These are phyloP conservation scores for Odontothrips loti DNA, from an alignment of 2,888 invertebrate genomes.

Conservation along the genomic window DNA sequence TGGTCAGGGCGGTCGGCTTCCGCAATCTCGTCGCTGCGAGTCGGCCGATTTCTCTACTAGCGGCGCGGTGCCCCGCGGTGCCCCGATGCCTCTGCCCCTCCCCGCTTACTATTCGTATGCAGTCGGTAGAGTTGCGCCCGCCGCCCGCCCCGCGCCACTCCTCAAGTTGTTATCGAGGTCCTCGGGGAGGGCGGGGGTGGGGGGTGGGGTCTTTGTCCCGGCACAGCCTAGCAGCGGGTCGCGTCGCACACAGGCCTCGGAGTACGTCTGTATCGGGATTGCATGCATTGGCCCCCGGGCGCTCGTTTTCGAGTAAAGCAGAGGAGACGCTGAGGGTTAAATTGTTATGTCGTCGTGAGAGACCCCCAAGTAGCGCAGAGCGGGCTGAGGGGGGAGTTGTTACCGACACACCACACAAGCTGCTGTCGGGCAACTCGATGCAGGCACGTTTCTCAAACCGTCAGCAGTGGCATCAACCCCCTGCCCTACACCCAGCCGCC, in stretches of 20 bases:
- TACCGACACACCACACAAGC: no score
- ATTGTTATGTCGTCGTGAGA: conserved; percentile 10
- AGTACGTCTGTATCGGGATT: neutral
- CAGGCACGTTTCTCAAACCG: no score
- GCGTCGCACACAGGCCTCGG: neutral
- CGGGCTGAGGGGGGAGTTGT: neutral
- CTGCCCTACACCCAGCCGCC: no score
- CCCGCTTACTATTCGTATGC: neutral
- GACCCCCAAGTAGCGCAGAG: neutral
- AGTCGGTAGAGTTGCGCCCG: neutral
- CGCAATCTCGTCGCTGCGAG: no score
- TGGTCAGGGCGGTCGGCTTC: no score
- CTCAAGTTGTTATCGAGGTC: conserved; percentile 24
- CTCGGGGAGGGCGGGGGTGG: neutral
- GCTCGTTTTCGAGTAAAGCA: conserved; percentile 4
- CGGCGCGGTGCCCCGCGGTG: neutral
- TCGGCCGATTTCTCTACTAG: no score
- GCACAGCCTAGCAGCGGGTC: neutral
- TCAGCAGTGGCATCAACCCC: no score
- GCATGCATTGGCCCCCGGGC: conserved; percentile 14
- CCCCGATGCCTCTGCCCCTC: neutral
- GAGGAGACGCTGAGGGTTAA: neutral
- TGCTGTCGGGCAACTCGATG: no score
- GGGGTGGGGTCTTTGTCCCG: neutral
- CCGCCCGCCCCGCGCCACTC: neutral